Evolutionary conservation across 2,113 vertebrate species (phyloP).

Genomic region (Mobula birostris): DNA sequence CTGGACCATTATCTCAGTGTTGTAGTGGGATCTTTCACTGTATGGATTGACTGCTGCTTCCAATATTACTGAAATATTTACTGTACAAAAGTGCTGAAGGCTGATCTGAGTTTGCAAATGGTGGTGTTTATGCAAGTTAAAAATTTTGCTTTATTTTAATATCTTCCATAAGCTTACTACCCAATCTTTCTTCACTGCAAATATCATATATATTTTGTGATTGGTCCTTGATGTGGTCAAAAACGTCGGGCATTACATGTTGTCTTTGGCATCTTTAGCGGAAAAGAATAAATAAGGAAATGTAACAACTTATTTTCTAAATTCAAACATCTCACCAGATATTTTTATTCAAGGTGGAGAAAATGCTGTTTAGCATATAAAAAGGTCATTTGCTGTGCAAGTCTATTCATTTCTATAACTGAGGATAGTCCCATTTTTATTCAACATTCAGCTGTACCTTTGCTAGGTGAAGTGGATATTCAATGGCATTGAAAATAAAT

Average conservation of each 20-base stretch:
- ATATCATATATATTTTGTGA: background rate
- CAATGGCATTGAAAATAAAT: background rate
- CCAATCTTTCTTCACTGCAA: too few relatives aligned
- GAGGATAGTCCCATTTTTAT: background rate
- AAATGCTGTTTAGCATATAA: background rate
- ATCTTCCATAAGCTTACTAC: too few relatives aligned
- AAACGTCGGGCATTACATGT: background rate
- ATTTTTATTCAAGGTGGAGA: background rate
- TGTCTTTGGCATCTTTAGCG: too few relatives aligned
- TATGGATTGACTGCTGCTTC: too few relatives aligned
- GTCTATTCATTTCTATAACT: background rate
- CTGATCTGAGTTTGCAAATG: too few relatives aligned
- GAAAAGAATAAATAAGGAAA: constrained; percentile 2
- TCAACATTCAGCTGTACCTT: background rate
- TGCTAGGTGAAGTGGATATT: background rate
- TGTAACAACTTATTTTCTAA: background rate
- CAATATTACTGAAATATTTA: too few relatives aligned
- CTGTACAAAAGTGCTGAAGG: too few relatives aligned
- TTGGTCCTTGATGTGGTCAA: background rate
- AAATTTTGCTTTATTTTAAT: background rate
- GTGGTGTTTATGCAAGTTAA: too few relatives aligned
- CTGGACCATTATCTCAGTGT: too few relatives aligned
- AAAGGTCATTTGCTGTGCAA: background rate
- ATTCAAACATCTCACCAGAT: background rate
- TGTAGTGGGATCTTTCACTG: too few relatives aligned